Conservation (phyloP, 1,140 invertebrate genomes). For the Gryon sp. region DNA sequence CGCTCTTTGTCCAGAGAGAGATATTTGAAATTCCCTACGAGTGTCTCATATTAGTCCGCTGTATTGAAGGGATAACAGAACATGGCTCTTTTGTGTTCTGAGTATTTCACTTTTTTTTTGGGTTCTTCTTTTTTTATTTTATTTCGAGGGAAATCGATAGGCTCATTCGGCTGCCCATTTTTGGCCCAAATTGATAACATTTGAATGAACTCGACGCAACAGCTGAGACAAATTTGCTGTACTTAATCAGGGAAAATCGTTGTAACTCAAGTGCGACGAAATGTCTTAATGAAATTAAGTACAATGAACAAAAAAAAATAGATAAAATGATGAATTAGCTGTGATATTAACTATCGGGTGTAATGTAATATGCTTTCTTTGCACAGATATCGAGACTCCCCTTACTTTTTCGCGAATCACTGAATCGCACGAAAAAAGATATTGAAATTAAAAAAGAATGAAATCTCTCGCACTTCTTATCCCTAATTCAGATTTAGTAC, state of each 20-base stretch:
- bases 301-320: too few species aligned
- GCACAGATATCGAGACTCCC: not conserved
- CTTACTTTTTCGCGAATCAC: conserved; percentile 22
- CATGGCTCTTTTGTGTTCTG: conserved; percentile 47
- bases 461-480: conserved; percentile 37
- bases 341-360: conserved; percentile 3
- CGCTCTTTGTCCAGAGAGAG: conserved; percentile 43
- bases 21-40: conserved; percentile 56
- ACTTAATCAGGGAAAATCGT: not conserved
- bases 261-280: too few species aligned
- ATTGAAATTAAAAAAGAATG: conserved; percentile 54
- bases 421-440: conserved; percentile 51
- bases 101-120: too few species aligned
- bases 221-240: conserved; percentile 13
- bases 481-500: conserved; percentile 42
- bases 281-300: too few species aligned
- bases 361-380: conserved; percentile 14
- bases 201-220: not conserved
- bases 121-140: too few species aligned
- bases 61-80: conserved; percentile 44
- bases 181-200: conserved; percentile 15
- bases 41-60: conserved; percentile 52
- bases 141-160: conserved; percentile 42
- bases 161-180: conserved; percentile 21
- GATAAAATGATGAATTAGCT: too few species aligned